A percentile compares a stretch with the other conserved stretches of the same genome.
Conservation (phyloP, 2,888 invertebrate species). For the Acanthosepion esculentum region DNA sequence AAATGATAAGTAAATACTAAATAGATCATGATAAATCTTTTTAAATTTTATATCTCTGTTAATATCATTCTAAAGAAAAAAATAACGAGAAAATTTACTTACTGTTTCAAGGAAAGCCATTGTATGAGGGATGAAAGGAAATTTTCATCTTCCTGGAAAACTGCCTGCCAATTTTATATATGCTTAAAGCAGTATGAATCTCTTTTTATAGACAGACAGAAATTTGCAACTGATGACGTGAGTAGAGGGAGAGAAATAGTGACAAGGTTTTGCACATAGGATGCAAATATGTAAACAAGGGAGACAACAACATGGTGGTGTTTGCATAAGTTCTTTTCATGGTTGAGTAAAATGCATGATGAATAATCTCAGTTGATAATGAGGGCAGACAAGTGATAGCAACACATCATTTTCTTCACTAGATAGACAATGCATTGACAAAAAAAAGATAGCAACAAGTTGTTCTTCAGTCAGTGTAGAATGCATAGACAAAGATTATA, state of each 20-base stretch:
- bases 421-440: neutral
- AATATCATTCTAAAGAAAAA: neutral
- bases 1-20: neutral
- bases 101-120: neutral
- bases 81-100: neutral
- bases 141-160: slow-evolving; percentile 16
- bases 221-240: neutral
- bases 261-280: neutral
- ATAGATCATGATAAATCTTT: neutral
- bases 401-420: neutral
- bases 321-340: neutral
- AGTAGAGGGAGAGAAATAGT: neutral
- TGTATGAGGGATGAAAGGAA: neutral
- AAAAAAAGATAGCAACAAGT: neutral
- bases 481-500: neutral
- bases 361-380: neutral
- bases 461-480: neutral
- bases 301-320: neutral
- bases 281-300: neutral
- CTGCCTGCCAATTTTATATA: neutral
- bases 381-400: neutral
- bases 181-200: neutral
- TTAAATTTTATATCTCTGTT: neutral
- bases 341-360: neutral
- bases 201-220: neutral